Conservation (phyloP, 2,888 invertebrate species). For the Hermaeophaga mercurialis region DNA sequence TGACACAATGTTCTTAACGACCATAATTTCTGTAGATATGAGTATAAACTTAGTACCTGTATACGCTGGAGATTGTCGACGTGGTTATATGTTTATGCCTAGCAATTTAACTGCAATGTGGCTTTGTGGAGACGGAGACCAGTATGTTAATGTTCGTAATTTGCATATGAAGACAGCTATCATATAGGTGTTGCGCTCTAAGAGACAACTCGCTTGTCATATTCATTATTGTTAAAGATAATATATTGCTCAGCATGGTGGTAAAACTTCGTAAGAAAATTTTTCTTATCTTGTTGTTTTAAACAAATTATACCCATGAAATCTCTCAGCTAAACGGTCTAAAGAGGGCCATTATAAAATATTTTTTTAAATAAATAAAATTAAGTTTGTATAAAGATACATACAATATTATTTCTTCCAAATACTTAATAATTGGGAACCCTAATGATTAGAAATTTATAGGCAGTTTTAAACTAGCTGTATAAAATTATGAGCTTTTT, state of each 20-base stretch:
- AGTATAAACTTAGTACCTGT: constrained; percentile 2
- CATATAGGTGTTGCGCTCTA: constrained; percentile 40
- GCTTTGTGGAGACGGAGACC: constrained; percentile 35
- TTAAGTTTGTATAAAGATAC: too few relatives aligned
- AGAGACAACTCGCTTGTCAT: constrained; percentile 31
- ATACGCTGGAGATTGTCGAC: constrained; percentile 6
- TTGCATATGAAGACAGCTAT: constrained; percentile 47
- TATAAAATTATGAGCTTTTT: too few relatives aligned
- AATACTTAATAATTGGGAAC: too few relatives aligned
- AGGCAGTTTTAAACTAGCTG: too few relatives aligned
- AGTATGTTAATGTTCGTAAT: constrained; percentile 46
- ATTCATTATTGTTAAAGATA: constrained; percentile 30
- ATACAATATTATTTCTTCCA: too few relatives aligned
- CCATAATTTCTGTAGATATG: not conserved
- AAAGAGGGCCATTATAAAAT: too few relatives aligned
- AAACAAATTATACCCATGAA: not conserved
- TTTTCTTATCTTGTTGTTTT: not conserved
- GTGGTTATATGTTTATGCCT: constrained; percentile 31
- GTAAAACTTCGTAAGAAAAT: not conserved
- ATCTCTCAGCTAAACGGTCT: too few relatives aligned
- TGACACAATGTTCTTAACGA: not conserved
- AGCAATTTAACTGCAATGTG: constrained; percentile 39
- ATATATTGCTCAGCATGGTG: constrained; percentile 14
- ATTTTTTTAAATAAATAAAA: too few relatives aligned
- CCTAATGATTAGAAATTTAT: too few relatives aligned